These are phyloP conservation scores for Saturnia pavonia DNA, from an alignment of 2,888 invertebrate genomes.

Conservation along the genomic window DNA sequence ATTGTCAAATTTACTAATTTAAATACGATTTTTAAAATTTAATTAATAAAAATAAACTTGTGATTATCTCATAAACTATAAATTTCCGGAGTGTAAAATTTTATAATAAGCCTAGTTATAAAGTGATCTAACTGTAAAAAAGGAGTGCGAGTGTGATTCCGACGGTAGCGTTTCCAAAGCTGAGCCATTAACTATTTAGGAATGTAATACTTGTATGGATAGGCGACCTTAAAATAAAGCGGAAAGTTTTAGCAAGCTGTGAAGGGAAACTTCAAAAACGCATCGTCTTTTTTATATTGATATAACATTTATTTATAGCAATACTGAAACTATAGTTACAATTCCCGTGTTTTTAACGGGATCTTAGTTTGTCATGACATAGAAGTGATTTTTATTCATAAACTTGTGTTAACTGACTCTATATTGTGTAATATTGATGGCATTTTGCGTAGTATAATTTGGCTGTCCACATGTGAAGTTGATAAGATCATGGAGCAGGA, in stretches of 20 bases:
- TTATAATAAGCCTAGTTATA: too few relatives aligned
- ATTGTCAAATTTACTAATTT: too few relatives aligned
- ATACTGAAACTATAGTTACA: background rate
- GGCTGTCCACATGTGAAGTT: background rate
- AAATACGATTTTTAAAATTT: too few relatives aligned
- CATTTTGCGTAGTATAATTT: background rate
- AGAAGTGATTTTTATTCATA: background rate
- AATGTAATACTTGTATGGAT: background rate
- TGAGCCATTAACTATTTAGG: slow-evolving; percentile 2
- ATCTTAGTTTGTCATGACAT: background rate
- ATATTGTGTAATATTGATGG: too few relatives aligned
- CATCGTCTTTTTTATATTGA: background rate
- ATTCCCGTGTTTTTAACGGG: background rate
- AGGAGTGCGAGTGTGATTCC: too few relatives aligned
- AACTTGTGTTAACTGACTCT: background rate
- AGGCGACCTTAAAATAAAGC: background rate
- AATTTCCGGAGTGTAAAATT: too few relatives aligned
- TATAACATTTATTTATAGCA: background rate
- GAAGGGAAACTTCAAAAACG: background rate
- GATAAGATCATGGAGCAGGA: background rate
- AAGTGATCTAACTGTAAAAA: too few relatives aligned
- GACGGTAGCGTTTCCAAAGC: too few relatives aligned
- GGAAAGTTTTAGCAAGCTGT: background rate
- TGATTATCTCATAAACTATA: too few relatives aligned
- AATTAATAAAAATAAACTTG: too few relatives aligned